phyloP scores from a whole-genome alignment of 2,797 vertebrate genomes.

The Melanotaenia maccullochi region DNA sequence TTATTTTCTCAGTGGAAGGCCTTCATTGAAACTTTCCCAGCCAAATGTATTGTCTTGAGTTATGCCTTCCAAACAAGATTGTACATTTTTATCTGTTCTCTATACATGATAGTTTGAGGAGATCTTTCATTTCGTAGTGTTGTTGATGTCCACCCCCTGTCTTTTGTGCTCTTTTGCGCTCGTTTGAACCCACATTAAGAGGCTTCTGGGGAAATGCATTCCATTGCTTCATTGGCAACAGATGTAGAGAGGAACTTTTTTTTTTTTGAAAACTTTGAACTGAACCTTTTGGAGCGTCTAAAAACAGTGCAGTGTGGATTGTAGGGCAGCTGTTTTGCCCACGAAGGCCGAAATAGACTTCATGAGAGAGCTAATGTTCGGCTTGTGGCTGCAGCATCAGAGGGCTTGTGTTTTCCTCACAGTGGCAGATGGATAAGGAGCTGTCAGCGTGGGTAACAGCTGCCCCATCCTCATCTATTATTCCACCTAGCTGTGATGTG shows the following conservation, averaged over 20 bases:
- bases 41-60: conserved; percentile 5
- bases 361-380: conserved; percentile 73
- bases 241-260: conserved; percentile 79
- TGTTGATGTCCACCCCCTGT: not conserved
- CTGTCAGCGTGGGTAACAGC: conserved; percentile 75
- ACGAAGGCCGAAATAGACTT: conserved; percentile 80
- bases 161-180: conserved; percentile 51
- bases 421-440: conserved; percentile 76
- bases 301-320: conserved; percentile 72
- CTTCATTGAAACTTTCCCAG: conserved; percentile 15
- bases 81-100: not conserved
- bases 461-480: conserved; percentile 64
- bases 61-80: conserved; percentile 7
- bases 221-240: conserved; percentile 85
- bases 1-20: conserved; percentile 58
- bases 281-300: conserved; percentile 77
- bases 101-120: conserved; percentile 19
- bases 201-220: conserved; percentile 77
- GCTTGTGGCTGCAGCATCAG: conserved; percentile 68
- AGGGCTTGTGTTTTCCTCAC: conserved; percentile 61
- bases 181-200: conserved; percentile 65
- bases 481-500: conserved; percentile 59
- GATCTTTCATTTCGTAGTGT: conserved; percentile 21
- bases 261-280: conserved; percentile 45
- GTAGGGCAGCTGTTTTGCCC: conserved; percentile 80